Evolutionary conservation across 2,797 vertebrate genomes (phyloP), one percentile per base, ranked within the genome.

Genomic region (Chrysolophus pictus): DNA sequence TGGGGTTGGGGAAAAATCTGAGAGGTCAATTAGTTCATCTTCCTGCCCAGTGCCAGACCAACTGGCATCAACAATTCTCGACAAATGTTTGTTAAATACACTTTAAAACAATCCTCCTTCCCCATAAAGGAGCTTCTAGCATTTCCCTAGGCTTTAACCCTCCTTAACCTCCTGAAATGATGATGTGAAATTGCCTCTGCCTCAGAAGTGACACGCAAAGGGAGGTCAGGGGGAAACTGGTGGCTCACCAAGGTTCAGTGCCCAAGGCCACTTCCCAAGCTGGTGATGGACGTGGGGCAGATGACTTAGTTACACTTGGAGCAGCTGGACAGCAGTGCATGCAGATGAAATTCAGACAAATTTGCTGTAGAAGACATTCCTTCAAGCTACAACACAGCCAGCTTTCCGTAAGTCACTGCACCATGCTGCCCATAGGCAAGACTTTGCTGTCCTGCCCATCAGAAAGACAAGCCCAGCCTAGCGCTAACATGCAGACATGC

Each of bases 11-110:
- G 88, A 90, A 94, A 92, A 94, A 90, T 59, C 62, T 1, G 33
- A 76, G 91, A 93, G 78, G 95, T 96, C 95, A 95, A 91, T 95
- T 95, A 96, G 93, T 96, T 96, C 88, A 93, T 94, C 93, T 94
- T 96, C 95, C 93, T 93, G 94, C 92, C 79, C 92, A 75, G 3
- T 14, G 39, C 79, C 86, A 60, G 46, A 94, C 55, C 87, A 89
- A 92, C 51, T 90, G 91, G 94, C 88, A 96, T 44, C 93, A 94
- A 94, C 80, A 94, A 79, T 78, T 68, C 94, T 88, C 1, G 0
- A 86, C 91, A 94, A 94, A 88, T 8, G 35, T 84, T 91, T 88
- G 92, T 39, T 82, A 73, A 90, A 79, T 87, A 41, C 1, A 44
- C 60, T 88, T 91, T 84, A 76, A 78, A 67, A 60, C 46, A 75